Conservation (phyloP, 1,140 invertebrate species). For the Drosophila suzukii region DNA sequence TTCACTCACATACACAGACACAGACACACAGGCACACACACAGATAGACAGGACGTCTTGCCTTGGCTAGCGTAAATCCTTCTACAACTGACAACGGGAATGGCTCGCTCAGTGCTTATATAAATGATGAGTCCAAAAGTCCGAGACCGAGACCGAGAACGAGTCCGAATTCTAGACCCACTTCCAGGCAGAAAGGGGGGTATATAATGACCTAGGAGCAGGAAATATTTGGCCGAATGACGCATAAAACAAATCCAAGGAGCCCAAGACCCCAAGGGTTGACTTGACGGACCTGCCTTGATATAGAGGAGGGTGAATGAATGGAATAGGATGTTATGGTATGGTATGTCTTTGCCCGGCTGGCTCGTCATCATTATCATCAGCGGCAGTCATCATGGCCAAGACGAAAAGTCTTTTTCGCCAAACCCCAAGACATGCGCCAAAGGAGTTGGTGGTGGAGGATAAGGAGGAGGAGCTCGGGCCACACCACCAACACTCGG, state of each 20-base stretch:
- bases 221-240: constrained; percentile 77
- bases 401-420: constrained; percentile 63
- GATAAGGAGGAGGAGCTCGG: neutral
- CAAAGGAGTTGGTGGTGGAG: neutral
- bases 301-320: constrained; percentile 33
- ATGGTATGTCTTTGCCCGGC: constrained; percentile 33
- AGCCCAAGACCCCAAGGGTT: constrained; percentile 42
- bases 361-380: constrained; percentile 61
- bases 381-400: constrained; percentile 60
- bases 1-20: constrained; percentile 70
- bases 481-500: constrained; percentile 15
- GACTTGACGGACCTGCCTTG: constrained; percentile 70
- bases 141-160: constrained; percentile 23
- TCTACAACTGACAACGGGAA: constrained; percentile 77
- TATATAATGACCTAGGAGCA: constrained; percentile 75
- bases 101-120: constrained; percentile 75
- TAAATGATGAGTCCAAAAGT: constrained; percentile 77
- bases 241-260: constrained; percentile 77
- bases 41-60: constrained; percentile 28
- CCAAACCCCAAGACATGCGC: constrained; percentile 67
- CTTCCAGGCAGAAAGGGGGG: neutral
- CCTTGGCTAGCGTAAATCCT: constrained; percentile 72
- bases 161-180: constrained; percentile 21
- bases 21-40: constrained; percentile 12
- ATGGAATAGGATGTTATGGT: neutral